Conservation (phyloP, 2,888 invertebrate genomes). For the Drosophila anomalata region DNA sequence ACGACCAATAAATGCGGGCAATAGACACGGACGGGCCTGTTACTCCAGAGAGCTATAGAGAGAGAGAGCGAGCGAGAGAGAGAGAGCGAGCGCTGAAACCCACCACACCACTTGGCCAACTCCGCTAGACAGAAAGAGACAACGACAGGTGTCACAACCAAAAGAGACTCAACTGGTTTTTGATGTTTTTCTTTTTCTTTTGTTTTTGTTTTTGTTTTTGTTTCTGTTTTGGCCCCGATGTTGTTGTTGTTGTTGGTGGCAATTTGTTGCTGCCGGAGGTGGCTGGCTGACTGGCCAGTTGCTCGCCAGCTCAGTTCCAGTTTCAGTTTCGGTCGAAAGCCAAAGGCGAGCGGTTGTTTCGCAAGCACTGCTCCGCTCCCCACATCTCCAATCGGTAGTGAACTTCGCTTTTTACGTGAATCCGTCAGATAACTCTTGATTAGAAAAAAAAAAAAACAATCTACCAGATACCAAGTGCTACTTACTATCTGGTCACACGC, state of each 20-base stretch:
- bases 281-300: conserved; percentile 7
- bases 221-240: conserved; percentile 20
- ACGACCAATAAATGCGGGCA: conserved; percentile 81
- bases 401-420: background rate
- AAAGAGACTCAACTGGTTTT: conserved; percentile 58
- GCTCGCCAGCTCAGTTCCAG: conserved; percentile 46
- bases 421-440: background rate
- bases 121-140: conserved; percentile 61
- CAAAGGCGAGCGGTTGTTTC: conserved; percentile 77
- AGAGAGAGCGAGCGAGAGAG: conserved; percentile 1
- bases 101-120: conserved; percentile 35
- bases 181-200: background rate
- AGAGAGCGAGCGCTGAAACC: conserved; percentile 21
- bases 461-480: background rate
- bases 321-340: conserved; percentile 80
- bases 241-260: conserved; percentile 10
- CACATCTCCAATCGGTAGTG: background rate
- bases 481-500: background rate
- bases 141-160: conserved; percentile 60
- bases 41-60: conserved; percentile 45
- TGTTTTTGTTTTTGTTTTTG: conserved; percentile 1
- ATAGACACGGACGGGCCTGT: conserved; percentile 44
- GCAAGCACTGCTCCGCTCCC: conserved; percentile 56
- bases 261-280: conserved; percentile 5
- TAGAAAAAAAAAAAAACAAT: background rate